phyloP scores from a whole-genome alignment of 2,888 invertebrate genomes.

The Suillia variegata region DNA sequence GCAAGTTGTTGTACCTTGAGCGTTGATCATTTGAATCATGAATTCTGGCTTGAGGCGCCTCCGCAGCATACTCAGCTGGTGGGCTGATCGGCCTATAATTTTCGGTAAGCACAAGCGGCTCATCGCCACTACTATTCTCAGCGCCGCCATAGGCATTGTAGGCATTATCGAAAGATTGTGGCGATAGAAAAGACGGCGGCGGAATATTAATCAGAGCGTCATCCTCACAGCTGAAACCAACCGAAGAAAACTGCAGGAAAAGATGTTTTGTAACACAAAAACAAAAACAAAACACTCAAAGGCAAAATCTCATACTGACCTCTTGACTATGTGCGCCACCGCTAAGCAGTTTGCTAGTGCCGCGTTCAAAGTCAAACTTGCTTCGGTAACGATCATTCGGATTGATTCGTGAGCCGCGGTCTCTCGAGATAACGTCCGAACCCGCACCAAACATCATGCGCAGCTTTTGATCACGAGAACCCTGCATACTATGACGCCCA shows the following conservation, averaged over 20 bases:
- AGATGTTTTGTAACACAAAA: not conserved
- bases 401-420: slow-evolving; percentile 47
- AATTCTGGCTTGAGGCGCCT: slow-evolving; percentile 47
- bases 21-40: slow-evolving; percentile 52
- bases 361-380: slow-evolving; percentile 30
- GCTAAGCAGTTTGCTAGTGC: slow-evolving; percentile 14
- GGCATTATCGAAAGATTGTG: slow-evolving; percentile 56
- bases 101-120: slow-evolving; percentile 60
- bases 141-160: slow-evolving; percentile 49
- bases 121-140: slow-evolving; percentile 45
- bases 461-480: slow-evolving; percentile 73
- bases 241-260: not conserved
- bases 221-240: slow-evolving; percentile 33
- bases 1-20: slow-evolving; percentile 51
- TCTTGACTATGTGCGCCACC: slow-evolving; percentile 20
- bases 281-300: not conserved
- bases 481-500: slow-evolving; percentile 44
- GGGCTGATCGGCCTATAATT: slow-evolving; percentile 70
- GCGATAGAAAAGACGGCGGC: slow-evolving; percentile 58
- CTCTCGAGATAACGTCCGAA: slow-evolving; percentile 54
- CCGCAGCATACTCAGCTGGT: slow-evolving; percentile 72
- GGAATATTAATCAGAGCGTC: slow-evolving; percentile 43
- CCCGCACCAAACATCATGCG: slow-evolving; percentile 73
- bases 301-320: slow-evolving; percentile 11
- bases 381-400: slow-evolving; percentile 34